These are phyloP conservation scores for Columba janthina DNA, from an alignment of 2,113 vertebrate genomes.

Conservation along the genomic window DNA sequence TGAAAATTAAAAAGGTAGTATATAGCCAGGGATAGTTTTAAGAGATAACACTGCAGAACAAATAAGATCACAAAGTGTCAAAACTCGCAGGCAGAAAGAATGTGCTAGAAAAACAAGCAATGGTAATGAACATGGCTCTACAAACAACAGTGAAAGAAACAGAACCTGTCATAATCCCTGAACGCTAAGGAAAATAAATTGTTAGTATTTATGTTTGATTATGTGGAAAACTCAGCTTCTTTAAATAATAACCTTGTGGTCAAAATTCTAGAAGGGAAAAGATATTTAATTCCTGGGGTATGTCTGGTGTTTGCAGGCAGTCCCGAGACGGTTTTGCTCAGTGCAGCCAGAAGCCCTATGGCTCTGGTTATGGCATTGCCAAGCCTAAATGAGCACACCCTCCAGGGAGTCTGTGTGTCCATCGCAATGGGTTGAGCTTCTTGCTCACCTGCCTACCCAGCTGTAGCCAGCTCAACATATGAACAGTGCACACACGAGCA, in stretches of 20 bases:
- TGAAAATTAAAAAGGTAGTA: background rate
- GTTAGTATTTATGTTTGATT: background rate
- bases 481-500: background rate
- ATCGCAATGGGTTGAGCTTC: background rate
- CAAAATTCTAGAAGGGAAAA: background rate
- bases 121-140: background rate
- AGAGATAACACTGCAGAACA: background rate
- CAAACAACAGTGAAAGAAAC: background rate
- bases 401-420: rapidly evolving
- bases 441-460: background rate
- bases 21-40: background rate
- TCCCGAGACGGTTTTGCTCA: background rate
- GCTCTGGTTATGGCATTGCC: background rate
- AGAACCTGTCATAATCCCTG: background rate
- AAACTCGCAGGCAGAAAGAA: background rate
- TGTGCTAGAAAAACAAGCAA: slow-evolving; percentile 4
- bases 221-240: background rate
- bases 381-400: background rate
- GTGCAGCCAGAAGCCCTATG: background rate
- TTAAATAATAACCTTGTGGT: background rate
- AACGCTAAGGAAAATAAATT: background rate
- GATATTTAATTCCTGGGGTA: background rate
- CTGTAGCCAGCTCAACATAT: background rate
- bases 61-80: background rate
- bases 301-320: background rate